Conservation (phyloP, 2,797 vertebrate species). For the Antennarius maculatus region DNA sequence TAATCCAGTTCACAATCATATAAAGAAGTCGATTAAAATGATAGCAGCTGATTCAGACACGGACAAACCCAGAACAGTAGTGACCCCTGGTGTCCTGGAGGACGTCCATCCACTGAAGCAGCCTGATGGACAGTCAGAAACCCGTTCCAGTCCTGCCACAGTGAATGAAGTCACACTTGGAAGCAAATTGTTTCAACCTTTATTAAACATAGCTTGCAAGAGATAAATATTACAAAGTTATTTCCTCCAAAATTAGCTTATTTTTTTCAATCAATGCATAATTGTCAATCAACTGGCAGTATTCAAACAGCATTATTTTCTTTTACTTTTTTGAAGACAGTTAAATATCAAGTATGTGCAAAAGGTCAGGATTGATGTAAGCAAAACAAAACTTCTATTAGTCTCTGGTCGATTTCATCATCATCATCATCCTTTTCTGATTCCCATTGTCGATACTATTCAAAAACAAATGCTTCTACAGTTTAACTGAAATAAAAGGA, state of each 20-base stretch:
- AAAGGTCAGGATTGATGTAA: conserved; percentile 89
- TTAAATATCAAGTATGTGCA: conserved; percentile 94
- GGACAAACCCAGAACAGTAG: too few species aligned
- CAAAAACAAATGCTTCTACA: conserved; percentile 62
- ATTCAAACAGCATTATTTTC: conserved; percentile 91
- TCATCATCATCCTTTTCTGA: conserved; percentile 40
- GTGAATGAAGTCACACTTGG: conserved; percentile 67
- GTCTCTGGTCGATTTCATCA: conserved; percentile 63
- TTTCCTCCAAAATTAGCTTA: conserved; percentile 98
- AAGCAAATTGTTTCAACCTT: conserved; percentile 96
- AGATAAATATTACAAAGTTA: conserved; percentile 99
- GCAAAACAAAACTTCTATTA: conserved; percentile 74
- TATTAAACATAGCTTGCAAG: conserved; percentile 99
- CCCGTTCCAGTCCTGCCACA: neutral
- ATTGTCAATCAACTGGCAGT: conserved; percentile 91
- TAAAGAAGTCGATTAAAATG: too few species aligned
- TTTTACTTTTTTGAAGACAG: conserved; percentile 88
- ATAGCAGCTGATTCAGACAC: too few species aligned
- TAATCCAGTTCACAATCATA: too few species aligned
- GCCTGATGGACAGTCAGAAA: too few species aligned
- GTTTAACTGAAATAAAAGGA: conserved; percentile 51
- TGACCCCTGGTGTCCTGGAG: too few species aligned
- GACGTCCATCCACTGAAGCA: too few species aligned
- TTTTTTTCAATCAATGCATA: conserved; percentile 94
- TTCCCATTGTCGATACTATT: conserved; percentile 68